Base-by-base conservation (phyloP, 2,797 vertebrate species). In the Amniataba percoides region DNA sequence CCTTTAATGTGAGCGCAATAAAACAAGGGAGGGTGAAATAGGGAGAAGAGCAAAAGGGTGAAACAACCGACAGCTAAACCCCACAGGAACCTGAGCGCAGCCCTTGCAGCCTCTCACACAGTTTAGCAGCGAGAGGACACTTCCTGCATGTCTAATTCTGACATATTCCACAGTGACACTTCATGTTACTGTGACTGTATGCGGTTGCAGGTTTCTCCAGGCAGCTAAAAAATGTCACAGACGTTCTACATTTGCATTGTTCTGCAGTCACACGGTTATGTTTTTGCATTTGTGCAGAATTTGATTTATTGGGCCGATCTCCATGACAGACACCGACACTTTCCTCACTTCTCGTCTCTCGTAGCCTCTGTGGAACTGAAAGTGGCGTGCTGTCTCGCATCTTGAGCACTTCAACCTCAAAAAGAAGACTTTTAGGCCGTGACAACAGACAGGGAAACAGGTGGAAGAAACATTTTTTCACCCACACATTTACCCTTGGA, bases 1-100 rank as follows among this genome's bases (percentile, higher is more conserved):
- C 68, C 71, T 90, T 93, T 86, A 84, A 90, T 89, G 82, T 82
- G 81, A 86, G 63, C 3, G 11, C 83, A 39, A 71, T 92, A 89
- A 93, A 93, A 87, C 62, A 34, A 66, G 71, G 62, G 67, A 59
- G 82, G 81, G 80, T 75, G 86, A 85, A 85, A 84, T 49, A 18
- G 62, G 77, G 74, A 84, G 70, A 56, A 13, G 66, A 75, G 63
- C 9, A 12, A 70, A 51, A 5, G 82, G 76, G 68, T 62, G 71
- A 90, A 80, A 66, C 62, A 65, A 71, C 68, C 53, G 3, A 45
- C 58, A 74, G n/a, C 64, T 57, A 64, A 81, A 82, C 57, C 73
- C 42, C 40, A 48, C n/a, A 73, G 58, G 42, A 11, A 1, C 71
- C 45, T 0, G 16, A 68, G 18, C 74, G 3, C 53, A 36, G 72